A percentile compares a stretch with the other conserved stretches of the same genome.
These are phyloP conservation scores for Vultur gryphus DNA, from an alignment of 2,797 vertebrate genomes.

Conservation along the genomic window DNA sequence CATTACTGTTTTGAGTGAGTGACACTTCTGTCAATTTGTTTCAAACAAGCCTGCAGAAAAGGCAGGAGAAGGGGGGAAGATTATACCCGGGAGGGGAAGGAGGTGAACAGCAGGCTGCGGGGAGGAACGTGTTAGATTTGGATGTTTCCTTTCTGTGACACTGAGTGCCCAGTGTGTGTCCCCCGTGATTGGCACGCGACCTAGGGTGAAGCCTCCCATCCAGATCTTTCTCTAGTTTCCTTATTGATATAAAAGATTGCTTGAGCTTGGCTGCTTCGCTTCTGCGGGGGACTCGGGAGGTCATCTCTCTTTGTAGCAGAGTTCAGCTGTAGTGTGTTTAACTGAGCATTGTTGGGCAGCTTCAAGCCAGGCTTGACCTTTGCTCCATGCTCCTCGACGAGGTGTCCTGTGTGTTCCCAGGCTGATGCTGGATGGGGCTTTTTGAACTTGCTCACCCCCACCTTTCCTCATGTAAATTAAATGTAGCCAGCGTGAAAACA, in stretches of 20 bases:
- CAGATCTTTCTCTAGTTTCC: neutral
- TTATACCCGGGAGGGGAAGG: neutral
- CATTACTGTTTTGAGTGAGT: neutral
- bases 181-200: accelerated
- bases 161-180: accelerated
- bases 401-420: neutral
- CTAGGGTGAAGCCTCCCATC: neutral
- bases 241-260: neutral
- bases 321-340: neutral
- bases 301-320: neutral
- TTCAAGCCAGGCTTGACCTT: neutral
- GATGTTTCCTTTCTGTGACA: neutral
- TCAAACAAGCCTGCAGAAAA: neutral
- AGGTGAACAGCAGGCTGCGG: neutral
- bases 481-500: neutral
- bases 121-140: neutral
- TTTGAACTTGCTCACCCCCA: neutral
- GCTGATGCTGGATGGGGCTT: neutral
- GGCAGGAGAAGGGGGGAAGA: neutral
- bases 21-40: neutral
- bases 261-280: neutral
- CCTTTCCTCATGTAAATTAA: neutral
- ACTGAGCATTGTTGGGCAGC: neutral
- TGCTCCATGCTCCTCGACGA: accelerated
- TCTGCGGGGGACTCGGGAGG: accelerated